phyloP scores from a whole-genome alignment of 53 echinoderm and acorn worm genomes.

The Apostichopus leukothele region DNA sequence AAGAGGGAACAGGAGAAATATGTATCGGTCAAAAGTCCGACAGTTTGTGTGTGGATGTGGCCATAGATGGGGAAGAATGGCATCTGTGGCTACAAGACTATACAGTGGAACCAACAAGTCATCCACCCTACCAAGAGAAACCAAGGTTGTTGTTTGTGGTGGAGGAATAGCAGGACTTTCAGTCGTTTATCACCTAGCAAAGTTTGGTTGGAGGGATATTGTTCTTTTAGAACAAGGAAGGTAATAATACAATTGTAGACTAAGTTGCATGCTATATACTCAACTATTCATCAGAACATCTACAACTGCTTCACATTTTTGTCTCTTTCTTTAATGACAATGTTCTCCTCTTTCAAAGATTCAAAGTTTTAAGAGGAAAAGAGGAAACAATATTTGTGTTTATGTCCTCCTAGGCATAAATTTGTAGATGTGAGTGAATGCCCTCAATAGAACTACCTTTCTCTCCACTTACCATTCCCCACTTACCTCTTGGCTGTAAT shows the following conservation, averaged over 20 bases:
- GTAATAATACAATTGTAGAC: constrained; percentile 1
- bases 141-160: constrained; percentile 87
- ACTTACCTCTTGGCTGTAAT: too few relatives aligned
- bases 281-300: too few relatives aligned
- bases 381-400: too few relatives aligned
- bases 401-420: too few relatives aligned
- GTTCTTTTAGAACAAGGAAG: constrained; percentile 88
- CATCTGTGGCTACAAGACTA: background rate
- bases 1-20: constrained; percentile 8
- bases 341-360: too few relatives aligned
- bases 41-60: constrained; percentile 30
- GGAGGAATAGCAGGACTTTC: constrained; percentile 87
- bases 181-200: constrained; percentile 87
- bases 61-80: background rate
- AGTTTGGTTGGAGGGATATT: constrained; percentile 86
- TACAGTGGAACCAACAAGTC: background rate
- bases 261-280: too few relatives aligned
- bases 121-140: constrained; percentile 58
- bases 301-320: too few relatives aligned
- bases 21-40: constrained; percentile 11
- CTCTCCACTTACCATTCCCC: too few relatives aligned
- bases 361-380: too few relatives aligned
- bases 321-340: too few relatives aligned
- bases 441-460: too few relatives aligned
- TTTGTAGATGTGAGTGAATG: too few relatives aligned